Evolutionary conservation across 2,113 vertebrate genomes (phyloP).

Genomic region (Coreoperca whiteheadi): DNA sequence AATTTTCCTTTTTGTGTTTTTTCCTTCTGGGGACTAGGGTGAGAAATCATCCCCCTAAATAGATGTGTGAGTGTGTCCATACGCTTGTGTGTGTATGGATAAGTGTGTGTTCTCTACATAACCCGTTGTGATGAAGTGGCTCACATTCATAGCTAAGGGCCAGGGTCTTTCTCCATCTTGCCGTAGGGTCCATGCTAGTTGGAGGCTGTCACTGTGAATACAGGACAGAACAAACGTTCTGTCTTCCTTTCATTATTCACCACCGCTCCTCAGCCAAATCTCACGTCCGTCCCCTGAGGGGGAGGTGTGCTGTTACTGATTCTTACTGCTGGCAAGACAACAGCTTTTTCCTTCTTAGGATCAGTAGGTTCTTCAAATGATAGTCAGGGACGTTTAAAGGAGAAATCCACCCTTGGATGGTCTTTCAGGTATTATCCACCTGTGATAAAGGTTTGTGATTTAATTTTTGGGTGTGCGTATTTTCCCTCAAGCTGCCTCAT

Average conservation of each 20-base stretch:
- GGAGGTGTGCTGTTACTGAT: slow-evolving; percentile 51
- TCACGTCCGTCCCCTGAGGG: slow-evolving; percentile 41
- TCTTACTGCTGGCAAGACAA: slow-evolving; percentile 47
- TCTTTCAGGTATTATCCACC: background rate
- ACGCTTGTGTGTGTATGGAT: slow-evolving; percentile 26
- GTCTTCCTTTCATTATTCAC: slow-evolving; percentile 73
- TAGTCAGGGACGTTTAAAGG: slow-evolving; percentile 9
- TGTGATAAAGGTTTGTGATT: slow-evolving; percentile 17
- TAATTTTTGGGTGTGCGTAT: background rate
- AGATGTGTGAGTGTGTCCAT: slow-evolving; percentile 47
- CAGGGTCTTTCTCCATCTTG: slow-evolving; percentile 42
- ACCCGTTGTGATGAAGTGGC: slow-evolving; percentile 40
- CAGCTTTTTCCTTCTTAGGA: slow-evolving; percentile 44
- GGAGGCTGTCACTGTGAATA: slow-evolving; percentile 43
- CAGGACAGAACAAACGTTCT: slow-evolving; percentile 43
- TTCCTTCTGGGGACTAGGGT: slow-evolving; percentile 63
- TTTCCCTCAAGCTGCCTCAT: background rate
- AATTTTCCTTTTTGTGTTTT: slow-evolving; percentile 76
- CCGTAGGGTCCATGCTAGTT: slow-evolving; percentile 23
- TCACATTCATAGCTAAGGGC: slow-evolving; percentile 28
- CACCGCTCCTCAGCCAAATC: slow-evolving; percentile 48
- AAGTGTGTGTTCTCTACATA: slow-evolving; percentile 24
- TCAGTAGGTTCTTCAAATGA: slow-evolving; percentile 41
- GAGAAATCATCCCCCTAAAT: slow-evolving; percentile 78
- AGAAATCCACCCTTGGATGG: background rate